Conservation (phyloP, 2,797 vertebrate genomes). For the Morelia viridis region DNA sequence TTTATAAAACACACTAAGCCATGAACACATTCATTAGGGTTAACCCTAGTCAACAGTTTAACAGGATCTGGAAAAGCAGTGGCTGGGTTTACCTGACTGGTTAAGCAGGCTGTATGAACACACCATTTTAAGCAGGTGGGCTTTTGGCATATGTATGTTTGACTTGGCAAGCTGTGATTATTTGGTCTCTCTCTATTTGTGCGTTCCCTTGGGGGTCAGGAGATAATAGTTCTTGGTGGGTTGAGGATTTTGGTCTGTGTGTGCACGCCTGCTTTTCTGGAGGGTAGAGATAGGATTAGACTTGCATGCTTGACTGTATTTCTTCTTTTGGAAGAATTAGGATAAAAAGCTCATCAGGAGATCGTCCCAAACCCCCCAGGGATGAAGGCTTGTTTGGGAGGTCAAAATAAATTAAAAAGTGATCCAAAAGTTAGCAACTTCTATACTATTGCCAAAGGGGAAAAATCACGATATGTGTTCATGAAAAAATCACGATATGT, state of each 20-base stretch:
- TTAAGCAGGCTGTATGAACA: neutral
- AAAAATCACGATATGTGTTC: neutral
- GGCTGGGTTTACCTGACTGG: neutral
- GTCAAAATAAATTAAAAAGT: neutral
- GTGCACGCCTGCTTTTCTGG: neutral
- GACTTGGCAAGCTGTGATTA: neutral
- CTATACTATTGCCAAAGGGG: neutral
- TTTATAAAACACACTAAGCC: neutral
- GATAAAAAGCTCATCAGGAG: neutral
- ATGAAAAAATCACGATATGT: too few species aligned
- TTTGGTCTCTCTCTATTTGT: neutral
- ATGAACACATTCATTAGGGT: neutral
- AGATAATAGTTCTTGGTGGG: neutral
- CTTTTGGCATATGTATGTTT: neutral
- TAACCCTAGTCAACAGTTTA: neutral
- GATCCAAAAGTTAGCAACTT: neutral
- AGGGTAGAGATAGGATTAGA: neutral
- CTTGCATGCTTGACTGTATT: neutral
- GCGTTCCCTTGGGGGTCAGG: neutral
- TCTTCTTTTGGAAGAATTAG: neutral
- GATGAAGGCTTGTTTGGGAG: neutral
- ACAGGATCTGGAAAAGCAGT: neutral
- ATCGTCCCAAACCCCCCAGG: neutral
- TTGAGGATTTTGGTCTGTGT: neutral
- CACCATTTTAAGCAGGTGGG: neutral